Percentiles rank a stretch among this genome's conserved stretches.
phyloP scores from a whole-genome alignment of 1,140 invertebrate genomes.

The Halesus radiatus region DNA sequence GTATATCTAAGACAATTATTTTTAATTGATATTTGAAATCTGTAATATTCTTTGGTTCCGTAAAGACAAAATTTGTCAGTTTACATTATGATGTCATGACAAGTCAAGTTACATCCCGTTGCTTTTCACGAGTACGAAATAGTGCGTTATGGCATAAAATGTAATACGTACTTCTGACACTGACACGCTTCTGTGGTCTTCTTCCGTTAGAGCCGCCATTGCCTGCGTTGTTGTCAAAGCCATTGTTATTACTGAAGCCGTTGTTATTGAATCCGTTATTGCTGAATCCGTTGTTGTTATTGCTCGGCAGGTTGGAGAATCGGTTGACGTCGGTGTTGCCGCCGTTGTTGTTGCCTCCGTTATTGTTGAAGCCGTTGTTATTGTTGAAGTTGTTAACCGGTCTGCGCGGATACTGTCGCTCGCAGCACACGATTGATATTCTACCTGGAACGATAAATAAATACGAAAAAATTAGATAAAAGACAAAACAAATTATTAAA shows the following conservation, averaged over 20 bases:
- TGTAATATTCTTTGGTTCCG: no score
- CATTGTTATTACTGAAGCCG: neutral
- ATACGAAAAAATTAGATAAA: neutral
- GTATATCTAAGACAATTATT: no score
- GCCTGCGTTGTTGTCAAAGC: no score
- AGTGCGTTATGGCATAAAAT: no score
- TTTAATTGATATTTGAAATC: no score
- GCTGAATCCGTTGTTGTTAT: neutral
- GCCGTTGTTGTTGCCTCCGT: neutral
- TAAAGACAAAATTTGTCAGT: no score
- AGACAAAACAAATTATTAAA: no score
- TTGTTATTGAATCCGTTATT: neutral
- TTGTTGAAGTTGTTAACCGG: neutral
- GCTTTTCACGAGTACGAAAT: no score
- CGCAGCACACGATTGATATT: constrained; percentile 1
- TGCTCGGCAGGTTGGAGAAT: neutral
- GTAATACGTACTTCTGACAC: neutral
- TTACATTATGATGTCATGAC: no score
- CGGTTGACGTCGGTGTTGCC: neutral
- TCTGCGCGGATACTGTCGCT: neutral
- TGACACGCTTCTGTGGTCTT: neutral
- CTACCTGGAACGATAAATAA: neutral
- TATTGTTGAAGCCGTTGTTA: neutral
- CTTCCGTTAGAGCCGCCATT: neutral
- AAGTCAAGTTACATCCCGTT: no score